phyloP scores from a whole-genome alignment of 1,140 invertebrate genomes.

The Papilio dardanus region DNA sequence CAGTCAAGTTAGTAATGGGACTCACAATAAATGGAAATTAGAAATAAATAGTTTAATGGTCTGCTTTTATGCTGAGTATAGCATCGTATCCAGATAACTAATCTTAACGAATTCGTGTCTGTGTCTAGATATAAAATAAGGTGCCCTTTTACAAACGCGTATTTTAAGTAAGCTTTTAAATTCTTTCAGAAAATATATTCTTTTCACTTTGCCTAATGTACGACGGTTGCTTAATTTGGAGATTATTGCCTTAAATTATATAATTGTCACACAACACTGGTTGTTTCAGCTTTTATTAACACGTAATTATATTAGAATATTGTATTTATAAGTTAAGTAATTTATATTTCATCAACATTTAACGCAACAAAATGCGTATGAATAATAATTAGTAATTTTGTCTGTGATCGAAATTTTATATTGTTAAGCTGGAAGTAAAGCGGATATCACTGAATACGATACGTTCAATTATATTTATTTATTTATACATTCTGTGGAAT shows the following conservation, averaged over 20 bases:
- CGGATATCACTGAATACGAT: conserved; percentile 54
- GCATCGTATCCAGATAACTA: neutral
- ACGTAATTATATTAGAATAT: conserved; percentile 72
- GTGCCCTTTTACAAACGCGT: conserved; percentile 11
- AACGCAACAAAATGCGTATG: conserved; percentile 69
- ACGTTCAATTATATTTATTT: conserved; percentile 32
- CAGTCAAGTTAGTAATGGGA: neutral
- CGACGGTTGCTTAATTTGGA: conserved; percentile 66
- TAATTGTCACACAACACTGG: conserved; percentile 69
- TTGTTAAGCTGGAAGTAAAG: conserved; percentile 77
- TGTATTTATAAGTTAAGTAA: conserved; percentile 75
- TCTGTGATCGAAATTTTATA: conserved; percentile 82
- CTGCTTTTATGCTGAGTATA: neutral
- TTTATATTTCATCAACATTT: conserved; percentile 76
- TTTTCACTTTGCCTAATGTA: conserved; percentile 25
- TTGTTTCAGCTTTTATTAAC: conserved; percentile 74
- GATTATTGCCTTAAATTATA: conserved; percentile 73
- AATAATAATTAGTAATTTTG: conserved; percentile 76
- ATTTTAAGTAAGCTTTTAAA: conserved; percentile 13
- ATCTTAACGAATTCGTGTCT: neutral
- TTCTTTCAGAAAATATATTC: conserved; percentile 14
- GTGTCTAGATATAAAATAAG: conserved; percentile 19
- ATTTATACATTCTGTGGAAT: conserved; percentile 64
- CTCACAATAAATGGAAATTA: neutral
- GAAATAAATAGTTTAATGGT: neutral